Evolutionary conservation across 2,113 vertebrate species (phyloP).

Genomic region (Stegostoma tigrinum): DNA sequence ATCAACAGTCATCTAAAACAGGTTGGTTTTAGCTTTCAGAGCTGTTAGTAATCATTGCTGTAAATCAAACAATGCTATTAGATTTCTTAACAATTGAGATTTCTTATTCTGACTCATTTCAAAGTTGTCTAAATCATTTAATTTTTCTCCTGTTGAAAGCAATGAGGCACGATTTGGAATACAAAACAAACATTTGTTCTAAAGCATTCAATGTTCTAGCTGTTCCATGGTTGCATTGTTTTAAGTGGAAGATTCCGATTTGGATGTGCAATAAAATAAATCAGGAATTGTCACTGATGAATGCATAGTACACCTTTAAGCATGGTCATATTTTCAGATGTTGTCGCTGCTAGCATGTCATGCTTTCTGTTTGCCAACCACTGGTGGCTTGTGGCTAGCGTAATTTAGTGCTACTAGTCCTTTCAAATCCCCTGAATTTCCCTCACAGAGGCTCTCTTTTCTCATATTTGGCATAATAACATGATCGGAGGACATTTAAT

Average conservation of each 20-base stretch:
- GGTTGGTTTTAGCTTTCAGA: background rate
- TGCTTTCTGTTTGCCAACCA: too few species aligned
- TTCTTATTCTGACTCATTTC: background rate
- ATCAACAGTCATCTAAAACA: background rate
- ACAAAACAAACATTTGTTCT: background rate
- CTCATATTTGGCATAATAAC: too few species aligned
- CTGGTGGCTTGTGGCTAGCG: too few species aligned
- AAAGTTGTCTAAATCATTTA: background rate
- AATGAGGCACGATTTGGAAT: background rate
- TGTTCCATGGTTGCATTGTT: background rate
- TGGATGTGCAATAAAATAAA: background rate
- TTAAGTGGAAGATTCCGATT: background rate
- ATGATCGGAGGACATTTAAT: too few species aligned
- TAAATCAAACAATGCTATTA: background rate
- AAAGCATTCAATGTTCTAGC: background rate
- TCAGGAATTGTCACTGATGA: background rate
- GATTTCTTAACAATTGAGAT: background rate
- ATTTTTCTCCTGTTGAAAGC: background rate
- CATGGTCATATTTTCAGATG: background rate
- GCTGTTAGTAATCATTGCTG: background rate
- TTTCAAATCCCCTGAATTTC: too few species aligned
- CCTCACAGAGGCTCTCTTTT: too few species aligned
- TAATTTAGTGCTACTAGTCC: too few species aligned
- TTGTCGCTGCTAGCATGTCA: too few species aligned
- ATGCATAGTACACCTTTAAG: background rate